Evolutionary conservation across 2,888 invertebrate species (phyloP).

Genomic region (Ectemnius cavifrons): DNA sequence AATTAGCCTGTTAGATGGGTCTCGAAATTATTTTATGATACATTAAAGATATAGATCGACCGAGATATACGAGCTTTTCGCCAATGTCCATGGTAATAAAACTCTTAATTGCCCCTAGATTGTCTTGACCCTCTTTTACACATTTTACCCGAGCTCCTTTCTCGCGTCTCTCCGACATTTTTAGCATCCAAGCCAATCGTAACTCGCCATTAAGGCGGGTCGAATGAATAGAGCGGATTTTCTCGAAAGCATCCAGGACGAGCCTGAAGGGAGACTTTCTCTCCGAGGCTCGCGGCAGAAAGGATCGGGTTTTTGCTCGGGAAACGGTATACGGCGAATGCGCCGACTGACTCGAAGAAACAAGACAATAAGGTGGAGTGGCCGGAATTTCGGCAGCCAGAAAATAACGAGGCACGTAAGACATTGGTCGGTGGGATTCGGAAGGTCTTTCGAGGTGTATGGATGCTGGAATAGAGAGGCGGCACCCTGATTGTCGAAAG

Average conservation of each 20-base stretch:
- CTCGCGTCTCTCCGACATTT: background rate
- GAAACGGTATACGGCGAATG: conserved; percentile 23
- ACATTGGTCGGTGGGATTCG: too few species aligned
- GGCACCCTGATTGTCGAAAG: conserved; percentile 34
- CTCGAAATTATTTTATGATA: conserved; percentile 24
- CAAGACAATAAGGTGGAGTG: conserved; percentile 20
- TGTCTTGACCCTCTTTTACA: conserved; percentile 8
- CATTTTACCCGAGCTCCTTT: conserved; percentile 10
- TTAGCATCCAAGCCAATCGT: too few species aligned
- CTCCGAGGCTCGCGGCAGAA: conserved; percentile 7
- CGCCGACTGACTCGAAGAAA: conserved; percentile 21
- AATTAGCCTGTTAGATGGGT: conserved; percentile 10
- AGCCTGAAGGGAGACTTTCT: conserved; percentile 34
- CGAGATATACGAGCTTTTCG: background rate
- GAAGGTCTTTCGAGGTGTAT: too few species aligned
- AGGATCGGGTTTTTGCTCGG: conserved; percentile 33
- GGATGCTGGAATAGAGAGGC: background rate
- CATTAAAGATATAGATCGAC: conserved; percentile 5
- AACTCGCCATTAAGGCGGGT: background rate
- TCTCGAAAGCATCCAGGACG: background rate
- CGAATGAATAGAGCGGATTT: background rate
- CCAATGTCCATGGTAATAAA: conserved; percentile 20
- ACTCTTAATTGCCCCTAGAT: conserved; percentile 32
- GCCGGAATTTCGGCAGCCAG: conserved; percentile 35
- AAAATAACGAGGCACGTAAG: too few species aligned